These are phyloP conservation scores for Octodonta nipae DNA, from an alignment of 2,888 invertebrate species.

Conservation along the genomic window DNA sequence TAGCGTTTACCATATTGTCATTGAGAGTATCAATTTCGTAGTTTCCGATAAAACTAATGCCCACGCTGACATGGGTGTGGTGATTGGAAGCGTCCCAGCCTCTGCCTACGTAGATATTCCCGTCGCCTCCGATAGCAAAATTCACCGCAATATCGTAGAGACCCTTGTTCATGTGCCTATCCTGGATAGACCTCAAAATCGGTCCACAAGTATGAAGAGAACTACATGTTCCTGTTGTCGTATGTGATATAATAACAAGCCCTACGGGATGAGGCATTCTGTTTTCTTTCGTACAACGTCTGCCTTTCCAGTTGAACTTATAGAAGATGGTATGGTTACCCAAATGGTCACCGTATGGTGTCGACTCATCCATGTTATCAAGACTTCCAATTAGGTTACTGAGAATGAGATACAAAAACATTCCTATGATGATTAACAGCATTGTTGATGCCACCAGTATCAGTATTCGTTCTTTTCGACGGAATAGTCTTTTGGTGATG, in stretches of 20 bases:
- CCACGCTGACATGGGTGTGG: conserved; percentile 35
- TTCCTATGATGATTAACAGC: too few species aligned
- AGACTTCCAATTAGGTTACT: too few species aligned
- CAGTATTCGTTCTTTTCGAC: too few species aligned
- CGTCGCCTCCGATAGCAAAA: conserved; percentile 43
- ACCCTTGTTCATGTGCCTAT: conserved; percentile 37
- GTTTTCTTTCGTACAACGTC: conserved; percentile 30
- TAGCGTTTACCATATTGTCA: conserved; percentile 35
- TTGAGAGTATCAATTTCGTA: conserved; percentile 32
- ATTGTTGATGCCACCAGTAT: too few species aligned
- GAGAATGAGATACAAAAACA: too few species aligned
- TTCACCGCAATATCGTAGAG: conserved; percentile 34
- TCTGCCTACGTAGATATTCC: conserved; percentile 40
- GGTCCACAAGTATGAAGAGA: conserved; percentile 34
- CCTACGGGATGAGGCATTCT: conserved; percentile 33
- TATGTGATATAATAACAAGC: conserved; percentile 39
- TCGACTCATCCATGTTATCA: too few species aligned
- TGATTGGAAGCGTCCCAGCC: conserved; percentile 43
- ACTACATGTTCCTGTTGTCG: conserved; percentile 35
- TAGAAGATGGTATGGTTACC: conserved; percentile 13
- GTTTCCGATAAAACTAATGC: conserved; percentile 40
- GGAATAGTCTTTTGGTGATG: too few species aligned
- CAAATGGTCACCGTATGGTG: conserved; percentile 7
- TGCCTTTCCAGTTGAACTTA: conserved; percentile 38
- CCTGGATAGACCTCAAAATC: conserved; percentile 29